These are phyloP conservation scores for Cyprinodon variegatus DNA, from an alignment of 2,113 vertebrate species.

Conservation along the genomic window DNA sequence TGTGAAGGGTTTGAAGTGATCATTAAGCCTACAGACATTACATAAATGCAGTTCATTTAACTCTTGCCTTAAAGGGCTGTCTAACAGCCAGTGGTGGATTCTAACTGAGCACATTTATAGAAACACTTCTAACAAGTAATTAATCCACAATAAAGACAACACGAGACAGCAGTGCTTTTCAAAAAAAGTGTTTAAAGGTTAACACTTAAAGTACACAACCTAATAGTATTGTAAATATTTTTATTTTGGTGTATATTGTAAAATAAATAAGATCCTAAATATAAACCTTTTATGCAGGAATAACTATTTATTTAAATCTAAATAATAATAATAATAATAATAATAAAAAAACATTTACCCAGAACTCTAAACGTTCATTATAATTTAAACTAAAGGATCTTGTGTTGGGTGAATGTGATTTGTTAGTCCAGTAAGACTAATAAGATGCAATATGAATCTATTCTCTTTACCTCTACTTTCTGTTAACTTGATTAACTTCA, in stretches of 20 bases:
- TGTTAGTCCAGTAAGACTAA: not conserved
- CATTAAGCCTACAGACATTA: constrained; percentile 17
- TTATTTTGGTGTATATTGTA: not conserved
- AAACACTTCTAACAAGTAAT: constrained; percentile 1
- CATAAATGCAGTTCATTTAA: constrained; percentile 24
- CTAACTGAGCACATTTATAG: not conserved
- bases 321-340: no score
- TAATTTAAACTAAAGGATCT: not conserved
- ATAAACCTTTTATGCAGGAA: no score
- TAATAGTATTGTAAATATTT: not conserved
- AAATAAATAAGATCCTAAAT: not conserved
- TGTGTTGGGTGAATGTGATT: not conserved
- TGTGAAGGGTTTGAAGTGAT: constrained; percentile 13
- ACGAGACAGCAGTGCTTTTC: not conserved
- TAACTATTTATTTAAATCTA: no score
- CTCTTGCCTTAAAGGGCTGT: constrained; percentile 7
- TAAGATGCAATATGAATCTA: no score
- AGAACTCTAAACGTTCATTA: no score
- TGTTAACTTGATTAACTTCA: not conserved
- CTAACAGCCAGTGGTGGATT: constrained; percentile 7
- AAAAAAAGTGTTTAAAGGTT: not conserved
- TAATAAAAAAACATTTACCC: no score
- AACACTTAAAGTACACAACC: not conserved
- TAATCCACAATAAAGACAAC: constrained; percentile 10
- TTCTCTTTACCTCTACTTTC: not conserved